These are phyloP conservation scores for Urocynchramus pylzowi DNA, from an alignment of 2,113 vertebrate genomes.

Conservation along the genomic window DNA sequence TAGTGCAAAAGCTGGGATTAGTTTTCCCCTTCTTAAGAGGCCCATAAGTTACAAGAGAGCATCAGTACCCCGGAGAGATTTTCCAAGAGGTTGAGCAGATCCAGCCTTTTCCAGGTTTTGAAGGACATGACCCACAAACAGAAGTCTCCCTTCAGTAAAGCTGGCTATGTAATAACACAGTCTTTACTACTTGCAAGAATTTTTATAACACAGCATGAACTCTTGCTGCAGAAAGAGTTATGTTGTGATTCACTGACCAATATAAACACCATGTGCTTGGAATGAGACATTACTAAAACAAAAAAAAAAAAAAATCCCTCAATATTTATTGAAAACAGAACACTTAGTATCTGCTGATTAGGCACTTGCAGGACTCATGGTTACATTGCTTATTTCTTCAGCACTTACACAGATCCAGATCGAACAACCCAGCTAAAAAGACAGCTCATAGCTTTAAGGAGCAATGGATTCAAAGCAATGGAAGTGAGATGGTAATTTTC, in stretches of 20 bases:
- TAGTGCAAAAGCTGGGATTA: neutral
- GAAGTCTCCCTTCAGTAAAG: neutral
- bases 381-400: neutral
- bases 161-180: neutral
- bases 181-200: neutral
- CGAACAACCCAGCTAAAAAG: neutral
- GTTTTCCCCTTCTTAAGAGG: neutral
- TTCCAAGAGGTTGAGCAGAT: slow-evolving; percentile 20
- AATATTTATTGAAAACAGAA: neutral
- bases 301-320: neutral
- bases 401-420: neutral
- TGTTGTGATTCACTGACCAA: neutral
- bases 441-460: neutral
- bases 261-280: neutral
- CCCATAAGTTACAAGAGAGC: neutral
- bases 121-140: neutral
- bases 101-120: slow-evolving; percentile 26
- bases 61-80: slow-evolving; percentile 50
- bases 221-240: neutral
- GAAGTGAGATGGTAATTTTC: neutral
- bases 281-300: neutral
- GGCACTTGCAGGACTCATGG: neutral
- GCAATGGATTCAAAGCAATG: neutral
- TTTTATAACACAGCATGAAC: neutral
- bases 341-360: neutral